Evolutionary conservation across 1,140 invertebrate genomes (phyloP), one percentile per base, ranked within the genome.

Genomic region (Holcopasites calliopsidis): DNA sequence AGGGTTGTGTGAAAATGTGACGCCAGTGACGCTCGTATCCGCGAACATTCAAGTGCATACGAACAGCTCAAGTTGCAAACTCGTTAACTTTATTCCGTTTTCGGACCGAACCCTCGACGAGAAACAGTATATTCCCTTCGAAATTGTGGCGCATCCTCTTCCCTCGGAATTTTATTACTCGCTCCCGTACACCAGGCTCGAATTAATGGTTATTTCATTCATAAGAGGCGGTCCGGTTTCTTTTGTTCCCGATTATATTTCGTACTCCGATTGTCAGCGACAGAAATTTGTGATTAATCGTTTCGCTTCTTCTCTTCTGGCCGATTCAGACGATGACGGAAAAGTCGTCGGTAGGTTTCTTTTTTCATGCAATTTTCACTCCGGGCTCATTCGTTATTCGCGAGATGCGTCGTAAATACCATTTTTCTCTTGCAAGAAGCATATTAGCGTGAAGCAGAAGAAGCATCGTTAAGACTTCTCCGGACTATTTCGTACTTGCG

Each of bases 181-280:
- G 6, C 31, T 11, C 31, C 71, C 26, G 23, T 23, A 57, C 31
- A 49, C 73, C 21, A 64, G 40, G 28, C 11, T 40, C 42, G 64
- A 78, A 83, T 82, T 79, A 75, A 83, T 82, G 81, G 70, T 82
- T 75, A 83, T 83, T 83, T 83, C 82, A 83, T 83, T 82, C 80
- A 83, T 82, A 83, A 62, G 52, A 65, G 33, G 38, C 74, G 42
- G 35, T 58, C 62, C 55, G 52, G 49, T 73, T 83, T 62, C 79
- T 52, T 77, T 82, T 75, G 76, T 79, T n/a, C 71, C 62, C 58
- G 58, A 13, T 26, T 54, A 69, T 77, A 74, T 79, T 74, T 76
- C 74, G 71, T 82, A 69, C 65, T 82, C 57, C 68, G 52, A 84
- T 84, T 85, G 79, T 82, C 80, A 71, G 81, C 65, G 77, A 82